Evolutionary conservation across 2,888 invertebrate species (phyloP), one percentile per base, ranked within the genome.

Genomic region (Ochropacha duplaris): DNA sequence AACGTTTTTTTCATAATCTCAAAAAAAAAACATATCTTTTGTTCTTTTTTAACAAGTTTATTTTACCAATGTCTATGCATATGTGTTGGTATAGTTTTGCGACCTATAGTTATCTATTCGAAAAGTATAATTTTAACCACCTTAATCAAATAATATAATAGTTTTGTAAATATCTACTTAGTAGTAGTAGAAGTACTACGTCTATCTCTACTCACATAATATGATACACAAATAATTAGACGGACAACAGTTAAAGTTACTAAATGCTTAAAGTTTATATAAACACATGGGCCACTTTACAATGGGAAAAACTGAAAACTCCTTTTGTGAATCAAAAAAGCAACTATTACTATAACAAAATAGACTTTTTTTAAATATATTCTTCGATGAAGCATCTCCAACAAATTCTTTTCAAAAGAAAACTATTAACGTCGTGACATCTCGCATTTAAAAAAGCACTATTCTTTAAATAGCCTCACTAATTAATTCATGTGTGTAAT

Each of bases 401-500:
- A 44, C 1, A 44, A 44, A 14, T 19, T 19, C 44, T 19, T 19
- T 44, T n/a, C 2, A 19, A 6, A 3, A 19, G 44, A 44, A 44
- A 44, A 19, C 44, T 44, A 44, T 44, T 44, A 44, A 44, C 44
- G 8, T 9, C 44, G n/a, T 44, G 44, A 19, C 44, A 44, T 44
- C 16, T 44, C 44, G 9, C 44, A 44, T 44, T 44, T 44, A 44
- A 44, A 36, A 44, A 44, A 19, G 19, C 9, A 44, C 44, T 9
- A 9, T 44, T 44, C 44, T 44, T 19, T 44, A 44, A 44, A 44
- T 44, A 44, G 16, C 44, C 44, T 9, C 44, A 44, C 44, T 44
- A 44, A 44, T 19, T 44, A 19, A 44, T 44, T 19, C 44, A 19
- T 44, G 44, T 56, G 55, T 61, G 59, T 57, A 57, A 55, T 58